A percentile compares a stretch with the other conserved stretches of the same genome.
phyloP scores from a whole-genome alignment of 2,888 invertebrate genomes.

The Volucella zonaria region DNA sequence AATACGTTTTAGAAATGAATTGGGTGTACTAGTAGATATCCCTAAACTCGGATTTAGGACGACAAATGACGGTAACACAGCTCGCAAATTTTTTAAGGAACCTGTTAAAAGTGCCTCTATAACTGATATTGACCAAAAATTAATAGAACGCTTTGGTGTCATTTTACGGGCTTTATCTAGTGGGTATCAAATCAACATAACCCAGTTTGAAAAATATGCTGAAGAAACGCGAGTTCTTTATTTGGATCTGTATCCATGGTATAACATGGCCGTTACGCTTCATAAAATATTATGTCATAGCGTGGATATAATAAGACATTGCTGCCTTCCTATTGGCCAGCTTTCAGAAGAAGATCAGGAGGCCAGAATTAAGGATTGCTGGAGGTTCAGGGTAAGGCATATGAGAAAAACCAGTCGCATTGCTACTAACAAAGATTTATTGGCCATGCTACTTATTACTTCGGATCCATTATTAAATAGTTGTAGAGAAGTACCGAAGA shows the following conservation, averaged over 20 bases:
- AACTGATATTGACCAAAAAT: background rate
- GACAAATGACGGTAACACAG: background rate
- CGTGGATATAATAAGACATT: too few species aligned
- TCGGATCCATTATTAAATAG: background rate
- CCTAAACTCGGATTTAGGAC: too few species aligned
- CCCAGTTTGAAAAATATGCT: too few species aligned
- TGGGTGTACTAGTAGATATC: background rate
- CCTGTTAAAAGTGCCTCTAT: background rate
- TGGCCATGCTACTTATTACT: constrained; percentile 3
- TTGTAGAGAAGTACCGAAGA: background rate
- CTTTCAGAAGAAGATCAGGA: too few species aligned
- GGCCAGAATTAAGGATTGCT: too few species aligned
- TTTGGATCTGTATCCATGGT: too few species aligned
- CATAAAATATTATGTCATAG: too few species aligned
- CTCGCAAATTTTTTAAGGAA: background rate
- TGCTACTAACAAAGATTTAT: constrained; percentile 20
- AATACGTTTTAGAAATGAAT: constrained; percentile 5
- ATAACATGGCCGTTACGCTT: too few species aligned
- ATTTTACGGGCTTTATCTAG: background rate
- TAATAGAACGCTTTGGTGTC: background rate
- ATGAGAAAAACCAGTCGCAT: constrained; percentile 7
- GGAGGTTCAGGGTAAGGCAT: too few species aligned
- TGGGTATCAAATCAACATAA: background rate
- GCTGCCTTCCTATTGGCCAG: too few species aligned
- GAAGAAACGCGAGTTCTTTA: too few species aligned